A percentile compares a stretch with the other conserved stretches of the same genome.
These are phyloP conservation scores for Apotomis capreana DNA, from an alignment of 2,888 invertebrate genomes.

Conservation along the genomic window DNA sequence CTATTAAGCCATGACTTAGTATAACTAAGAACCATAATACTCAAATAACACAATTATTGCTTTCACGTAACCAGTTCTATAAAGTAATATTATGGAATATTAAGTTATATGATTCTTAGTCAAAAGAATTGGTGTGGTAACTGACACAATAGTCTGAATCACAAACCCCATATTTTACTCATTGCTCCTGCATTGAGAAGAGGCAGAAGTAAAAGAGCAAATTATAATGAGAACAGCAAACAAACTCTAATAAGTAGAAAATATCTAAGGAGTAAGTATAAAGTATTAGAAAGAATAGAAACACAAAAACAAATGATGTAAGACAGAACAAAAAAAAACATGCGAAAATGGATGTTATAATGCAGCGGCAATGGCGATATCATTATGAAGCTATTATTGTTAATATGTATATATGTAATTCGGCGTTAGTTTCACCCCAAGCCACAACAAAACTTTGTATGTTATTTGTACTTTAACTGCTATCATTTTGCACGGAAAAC, in stretches of 20 bases:
- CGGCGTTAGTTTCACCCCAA: constrained; percentile 67
- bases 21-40: constrained; percentile 39
- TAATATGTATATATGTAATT: constrained; percentile 59
- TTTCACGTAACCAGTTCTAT: no score
- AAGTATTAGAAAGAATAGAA: constrained; percentile 13
- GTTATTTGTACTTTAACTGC: constrained; percentile 54
- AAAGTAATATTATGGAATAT: no score
- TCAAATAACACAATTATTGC: no score
- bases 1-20: constrained; percentile 76
- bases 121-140: constrained; percentile 79
- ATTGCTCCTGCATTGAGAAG: constrained; percentile 80
- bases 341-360: constrained; percentile 51
- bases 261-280: constrained; percentile 17
- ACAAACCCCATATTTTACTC: constrained; percentile 47
- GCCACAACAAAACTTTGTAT: constrained; percentile 81
- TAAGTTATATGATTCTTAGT: constrained; percentile 53
- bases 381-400: constrained; percentile 65
- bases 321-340: constrained; percentile 44
- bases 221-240: constrained; percentile 43
- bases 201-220: constrained; percentile 56
- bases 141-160: constrained; percentile 20
- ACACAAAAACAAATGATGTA: constrained; percentile 21
- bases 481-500: constrained; percentile 58
- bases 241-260: constrained; percentile 31
- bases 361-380: constrained; percentile 78